Conservation (phyloP, 2,888 invertebrate species). For the Spisula solida region DNA sequence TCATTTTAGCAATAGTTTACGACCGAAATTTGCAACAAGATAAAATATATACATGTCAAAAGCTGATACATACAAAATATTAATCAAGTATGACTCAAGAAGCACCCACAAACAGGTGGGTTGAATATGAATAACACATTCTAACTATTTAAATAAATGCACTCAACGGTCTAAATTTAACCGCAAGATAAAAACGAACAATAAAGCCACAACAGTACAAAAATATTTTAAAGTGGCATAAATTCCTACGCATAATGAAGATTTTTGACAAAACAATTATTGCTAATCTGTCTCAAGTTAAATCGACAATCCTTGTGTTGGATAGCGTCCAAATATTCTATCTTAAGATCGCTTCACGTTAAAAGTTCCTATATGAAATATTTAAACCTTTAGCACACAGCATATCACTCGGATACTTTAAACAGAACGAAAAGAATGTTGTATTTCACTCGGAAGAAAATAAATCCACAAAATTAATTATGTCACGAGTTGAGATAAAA, state of each 20-base stretch:
- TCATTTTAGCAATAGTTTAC: slow-evolving; percentile 8
- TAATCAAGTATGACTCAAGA: neutral
- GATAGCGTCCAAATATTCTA: slow-evolving; percentile 4
- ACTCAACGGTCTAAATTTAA: neutral
- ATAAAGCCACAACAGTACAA: neutral
- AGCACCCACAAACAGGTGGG: neutral
- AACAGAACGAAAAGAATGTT: slow-evolving; percentile 24
- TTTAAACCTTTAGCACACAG: neutral
- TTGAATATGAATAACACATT: neutral
- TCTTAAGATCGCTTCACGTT: neutral
- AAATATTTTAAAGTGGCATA: neutral
- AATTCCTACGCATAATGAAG: slow-evolving; percentile 9
- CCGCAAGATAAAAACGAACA: slow-evolving; percentile 15
- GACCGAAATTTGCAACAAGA: neutral
- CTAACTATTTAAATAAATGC: neutral
- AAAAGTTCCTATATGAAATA: neutral
- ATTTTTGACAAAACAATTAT: neutral
- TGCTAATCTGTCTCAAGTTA: neutral
- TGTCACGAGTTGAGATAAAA: slow-evolving; percentile 49
- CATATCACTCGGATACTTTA: slow-evolving; percentile 31
- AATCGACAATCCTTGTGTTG: slow-evolving; percentile 6
- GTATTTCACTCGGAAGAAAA: slow-evolving; percentile 10
- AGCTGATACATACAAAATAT: neutral
- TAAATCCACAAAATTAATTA: slow-evolving; percentile 40
- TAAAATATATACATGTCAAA: neutral